Conservation (phyloP, 2,888 invertebrate genomes). For the Alentia gelatinosa region DNA sequence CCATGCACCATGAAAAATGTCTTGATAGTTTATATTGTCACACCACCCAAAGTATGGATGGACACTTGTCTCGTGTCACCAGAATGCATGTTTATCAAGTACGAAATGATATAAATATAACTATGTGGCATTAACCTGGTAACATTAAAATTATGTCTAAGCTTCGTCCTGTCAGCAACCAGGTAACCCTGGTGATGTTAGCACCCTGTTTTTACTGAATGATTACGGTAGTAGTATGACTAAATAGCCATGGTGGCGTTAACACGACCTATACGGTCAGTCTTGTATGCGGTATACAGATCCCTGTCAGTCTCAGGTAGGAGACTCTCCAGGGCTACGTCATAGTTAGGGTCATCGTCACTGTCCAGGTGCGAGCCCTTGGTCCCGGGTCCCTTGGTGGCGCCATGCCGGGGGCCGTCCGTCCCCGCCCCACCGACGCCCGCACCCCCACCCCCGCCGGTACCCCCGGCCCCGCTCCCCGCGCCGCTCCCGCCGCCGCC, state of each 20-base stretch:
- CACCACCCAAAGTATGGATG: no score
- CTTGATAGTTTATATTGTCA: no score
- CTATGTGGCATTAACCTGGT: no score
- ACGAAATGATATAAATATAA: no score
- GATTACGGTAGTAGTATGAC: background rate
- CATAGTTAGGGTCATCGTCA: constrained; percentile 54
- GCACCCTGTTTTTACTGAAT: background rate
- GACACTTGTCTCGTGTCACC: no score
- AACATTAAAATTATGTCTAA: no score
- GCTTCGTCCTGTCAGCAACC: background rate
- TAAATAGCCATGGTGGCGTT: constrained; percentile 35
- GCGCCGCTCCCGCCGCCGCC: background rate
- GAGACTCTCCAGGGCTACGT: constrained; percentile 34
- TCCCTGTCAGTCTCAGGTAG: constrained; percentile 50
- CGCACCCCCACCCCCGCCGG: background rate
- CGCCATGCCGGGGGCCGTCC: background rate
- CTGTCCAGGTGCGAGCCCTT: constrained; percentile 34
- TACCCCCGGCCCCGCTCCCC: background rate
- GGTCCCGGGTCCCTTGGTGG: background rate
- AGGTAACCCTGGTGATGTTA: background rate
- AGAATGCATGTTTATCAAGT: no score
- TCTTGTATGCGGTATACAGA: constrained; percentile 23
- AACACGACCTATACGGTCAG: constrained; percentile 36
- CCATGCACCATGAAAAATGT: no score
- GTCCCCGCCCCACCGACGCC: background rate